Conservation (phyloP, 2,888 invertebrate species). For the Priocnemis perturbator region DNA sequence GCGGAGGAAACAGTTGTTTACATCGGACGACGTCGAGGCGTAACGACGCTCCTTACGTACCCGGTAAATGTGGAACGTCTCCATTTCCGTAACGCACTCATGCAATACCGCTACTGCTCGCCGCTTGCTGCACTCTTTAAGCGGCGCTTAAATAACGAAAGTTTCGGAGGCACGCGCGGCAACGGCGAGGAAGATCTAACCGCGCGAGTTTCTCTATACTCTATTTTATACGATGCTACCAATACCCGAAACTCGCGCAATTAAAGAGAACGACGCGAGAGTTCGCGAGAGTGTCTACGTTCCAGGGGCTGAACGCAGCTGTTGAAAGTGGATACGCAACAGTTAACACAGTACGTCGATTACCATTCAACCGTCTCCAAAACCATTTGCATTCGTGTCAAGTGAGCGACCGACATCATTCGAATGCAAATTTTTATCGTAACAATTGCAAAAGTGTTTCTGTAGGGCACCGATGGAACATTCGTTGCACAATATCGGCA, state of each 20-base stretch:
- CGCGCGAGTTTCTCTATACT: neutral
- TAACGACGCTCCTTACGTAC: slow-evolving; percentile 12
- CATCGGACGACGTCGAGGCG: slow-evolving; percentile 27
- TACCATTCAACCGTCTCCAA: no score
- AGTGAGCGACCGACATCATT: no score
- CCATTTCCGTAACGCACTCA: slow-evolving; percentile 37
- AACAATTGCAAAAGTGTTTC: no score
- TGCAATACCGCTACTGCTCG: slow-evolving; percentile 34
- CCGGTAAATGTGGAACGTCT: slow-evolving; percentile 19
- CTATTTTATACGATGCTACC: neutral
- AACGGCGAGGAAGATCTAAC: neutral
- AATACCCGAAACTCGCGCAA: neutral
- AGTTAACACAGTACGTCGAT: no score
- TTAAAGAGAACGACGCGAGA: neutral
- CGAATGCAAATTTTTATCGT: no score
- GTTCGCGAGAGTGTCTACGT: no score
- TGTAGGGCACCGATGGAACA: no score
- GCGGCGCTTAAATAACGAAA: slow-evolving; percentile 38
- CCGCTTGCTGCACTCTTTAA: slow-evolving; percentile 22
- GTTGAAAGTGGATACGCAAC: no score
- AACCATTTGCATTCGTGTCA: no score
- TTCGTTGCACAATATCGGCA: no score
- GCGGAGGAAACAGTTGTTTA: slow-evolving; percentile 6
- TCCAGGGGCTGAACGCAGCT: no score
- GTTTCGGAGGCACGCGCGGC: slow-evolving; percentile 7